Conservation (phyloP, 2,797 vertebrate species). For the Peromyscus nudipes region DNA sequence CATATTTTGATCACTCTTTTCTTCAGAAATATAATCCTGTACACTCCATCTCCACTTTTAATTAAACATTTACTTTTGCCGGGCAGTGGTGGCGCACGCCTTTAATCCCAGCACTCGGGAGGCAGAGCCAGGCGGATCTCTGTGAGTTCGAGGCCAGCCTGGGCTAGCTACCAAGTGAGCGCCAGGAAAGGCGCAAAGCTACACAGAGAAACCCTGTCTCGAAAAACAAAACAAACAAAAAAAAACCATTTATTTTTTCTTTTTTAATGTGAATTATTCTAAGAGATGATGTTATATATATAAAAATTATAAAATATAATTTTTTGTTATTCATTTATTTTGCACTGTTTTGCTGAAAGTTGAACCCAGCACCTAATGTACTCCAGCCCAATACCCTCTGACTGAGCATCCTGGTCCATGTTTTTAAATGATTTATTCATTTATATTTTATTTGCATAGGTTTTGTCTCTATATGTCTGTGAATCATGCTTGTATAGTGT, state of each 20-base stretch:
- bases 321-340: not conserved
- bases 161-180: too few species aligned
- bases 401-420: not conserved
- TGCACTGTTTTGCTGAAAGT: too few species aligned
- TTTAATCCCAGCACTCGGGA: too few species aligned
- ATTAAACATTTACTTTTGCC: not conserved
- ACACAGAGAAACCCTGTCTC: too few species aligned
- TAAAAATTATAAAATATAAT: too few species aligned
- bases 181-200: too few species aligned
- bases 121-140: too few species aligned
- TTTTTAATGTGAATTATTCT: not conserved
- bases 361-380: not conserved
- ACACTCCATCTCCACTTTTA: not conserved
- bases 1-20: not conserved
- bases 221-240: too few species aligned
- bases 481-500: not conserved
- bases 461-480: not conserved
- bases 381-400: fast-evolving
- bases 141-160: too few species aligned
- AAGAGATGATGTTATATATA: not conserved
- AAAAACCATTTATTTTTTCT: not conserved
- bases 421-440: not conserved
- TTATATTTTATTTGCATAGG: not conserved
- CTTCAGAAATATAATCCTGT: not conserved
- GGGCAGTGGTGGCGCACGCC: too few species aligned